These are phyloP conservation scores for Diarsia brunnea DNA, from an alignment of 2,888 invertebrate species.

Conservation along the genomic window DNA sequence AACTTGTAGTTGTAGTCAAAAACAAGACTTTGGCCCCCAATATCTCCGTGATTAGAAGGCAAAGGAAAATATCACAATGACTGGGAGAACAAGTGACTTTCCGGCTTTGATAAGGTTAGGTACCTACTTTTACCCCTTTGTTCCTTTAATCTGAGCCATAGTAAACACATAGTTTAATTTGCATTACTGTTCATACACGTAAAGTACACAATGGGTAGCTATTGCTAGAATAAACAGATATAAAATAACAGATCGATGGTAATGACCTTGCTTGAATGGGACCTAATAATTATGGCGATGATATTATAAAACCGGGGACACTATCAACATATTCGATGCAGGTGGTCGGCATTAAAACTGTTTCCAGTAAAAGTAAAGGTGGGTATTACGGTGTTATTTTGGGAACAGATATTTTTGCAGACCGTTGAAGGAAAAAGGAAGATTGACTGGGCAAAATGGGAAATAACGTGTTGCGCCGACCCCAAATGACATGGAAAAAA, in stretches of 20 bases:
- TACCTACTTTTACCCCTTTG: too few relatives aligned
- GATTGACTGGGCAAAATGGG: too few relatives aligned
- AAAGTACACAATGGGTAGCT: constrained; percentile 19
- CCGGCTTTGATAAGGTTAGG: too few relatives aligned
- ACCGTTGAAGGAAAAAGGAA: not conserved
- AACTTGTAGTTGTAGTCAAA: too few relatives aligned
- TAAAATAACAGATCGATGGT: constrained; percentile 35
- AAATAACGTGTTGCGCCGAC: too few relatives aligned
- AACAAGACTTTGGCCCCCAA: too few relatives aligned
- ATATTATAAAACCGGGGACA: constrained; percentile 5
- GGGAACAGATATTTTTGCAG: not conserved
- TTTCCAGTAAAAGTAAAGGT: not conserved
- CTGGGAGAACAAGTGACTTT: too few relatives aligned
- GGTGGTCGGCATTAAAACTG: not conserved
- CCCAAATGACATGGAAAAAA: too few relatives aligned
- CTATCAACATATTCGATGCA: constrained; percentile 1
- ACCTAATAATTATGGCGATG: constrained; percentile 26
- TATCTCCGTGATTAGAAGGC: too few relatives aligned
- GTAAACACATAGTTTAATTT: constrained; percentile 14
- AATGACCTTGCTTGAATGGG: constrained; percentile 22
- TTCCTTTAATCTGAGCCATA: constrained; percentile 1
- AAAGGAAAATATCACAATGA: too few relatives aligned
- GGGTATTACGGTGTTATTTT: not conserved
- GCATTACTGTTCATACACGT: constrained; percentile 18
- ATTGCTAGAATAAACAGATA: constrained; percentile 50